Evolutionary conservation across 2,113 vertebrate genomes (phyloP).

Genomic region (Phyllostomus hastatus): DNA sequence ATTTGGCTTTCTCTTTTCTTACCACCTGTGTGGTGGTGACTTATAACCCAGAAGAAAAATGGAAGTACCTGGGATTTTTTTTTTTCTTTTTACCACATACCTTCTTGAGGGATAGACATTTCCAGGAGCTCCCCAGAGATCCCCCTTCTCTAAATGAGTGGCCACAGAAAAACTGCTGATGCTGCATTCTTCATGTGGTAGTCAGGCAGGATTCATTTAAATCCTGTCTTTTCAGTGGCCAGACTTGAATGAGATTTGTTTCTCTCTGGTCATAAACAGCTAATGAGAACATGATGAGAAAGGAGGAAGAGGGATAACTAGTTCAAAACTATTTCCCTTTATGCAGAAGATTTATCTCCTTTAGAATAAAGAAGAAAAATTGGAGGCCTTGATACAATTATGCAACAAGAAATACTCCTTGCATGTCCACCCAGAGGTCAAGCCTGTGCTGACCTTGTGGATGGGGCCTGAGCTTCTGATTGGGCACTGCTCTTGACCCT

Average conservation of each 20-base stretch:
- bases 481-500: not conserved
- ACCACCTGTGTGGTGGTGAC: not conserved
- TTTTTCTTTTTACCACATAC: not conserved
- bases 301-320: not conserved
- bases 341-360: not conserved
- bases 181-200: not conserved
- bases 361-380: not conserved
- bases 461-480: not conserved
- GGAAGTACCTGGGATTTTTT: not conserved
- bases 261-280: not conserved
- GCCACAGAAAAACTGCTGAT: not conserved
- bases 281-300: not conserved
- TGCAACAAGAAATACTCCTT: not conserved
- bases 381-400: not conserved
- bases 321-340: not conserved
- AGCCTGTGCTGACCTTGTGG: not conserved
- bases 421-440: not conserved
- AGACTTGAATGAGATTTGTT: not conserved
- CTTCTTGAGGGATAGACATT: not conserved
- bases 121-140: not conserved
- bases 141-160: not conserved
- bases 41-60: not conserved
- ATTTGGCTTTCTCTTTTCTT: not conserved
- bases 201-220: not conserved
- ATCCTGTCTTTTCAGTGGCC: not conserved